Conservation (phyloP, 2,797 vertebrate species). For the Syngnathus rostellatus region DNA sequence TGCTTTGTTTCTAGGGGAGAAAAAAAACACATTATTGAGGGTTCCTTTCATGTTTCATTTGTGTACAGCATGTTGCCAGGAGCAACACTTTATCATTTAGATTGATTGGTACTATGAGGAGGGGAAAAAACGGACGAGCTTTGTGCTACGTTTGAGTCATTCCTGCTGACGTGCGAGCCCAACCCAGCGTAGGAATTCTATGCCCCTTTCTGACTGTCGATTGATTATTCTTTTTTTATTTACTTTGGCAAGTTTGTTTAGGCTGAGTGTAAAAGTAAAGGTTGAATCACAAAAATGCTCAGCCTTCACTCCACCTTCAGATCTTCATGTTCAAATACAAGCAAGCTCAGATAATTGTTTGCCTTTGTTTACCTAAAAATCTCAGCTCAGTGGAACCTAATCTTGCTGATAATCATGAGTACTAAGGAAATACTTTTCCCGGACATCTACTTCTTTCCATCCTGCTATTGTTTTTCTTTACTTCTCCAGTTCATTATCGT, state of each 20-base stretch:
- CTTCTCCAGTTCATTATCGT: neutral
- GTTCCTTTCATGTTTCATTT: constrained; percentile 12
- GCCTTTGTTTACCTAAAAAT: neutral
- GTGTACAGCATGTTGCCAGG: neutral
- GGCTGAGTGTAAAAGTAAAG: neutral
- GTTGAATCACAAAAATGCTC: neutral
- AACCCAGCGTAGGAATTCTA: constrained; percentile 50
- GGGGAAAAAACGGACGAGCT: constrained; percentile 20
- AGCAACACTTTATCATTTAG: neutral
- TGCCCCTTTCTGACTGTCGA: neutral
- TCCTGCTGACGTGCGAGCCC: constrained; percentile 14
- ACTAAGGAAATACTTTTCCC: neutral
- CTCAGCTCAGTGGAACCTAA: neutral
- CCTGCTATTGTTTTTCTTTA: neutral
- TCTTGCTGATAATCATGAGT: neutral
- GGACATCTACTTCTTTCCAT: neutral
- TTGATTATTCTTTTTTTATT: constrained; percentile 14
- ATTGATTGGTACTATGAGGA: constrained; percentile 26
- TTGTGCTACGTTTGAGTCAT: constrained; percentile 30
- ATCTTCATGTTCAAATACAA: neutral
- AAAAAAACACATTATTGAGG: neutral
- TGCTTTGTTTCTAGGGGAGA: neutral
- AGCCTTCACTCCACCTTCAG: neutral
- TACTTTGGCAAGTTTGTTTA: neutral
- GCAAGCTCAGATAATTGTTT: neutral